These are phyloP conservation scores for Otocyon megalotis DNA, from an alignment of 2,113 vertebrate genomes.

Conservation along the genomic window DNA sequence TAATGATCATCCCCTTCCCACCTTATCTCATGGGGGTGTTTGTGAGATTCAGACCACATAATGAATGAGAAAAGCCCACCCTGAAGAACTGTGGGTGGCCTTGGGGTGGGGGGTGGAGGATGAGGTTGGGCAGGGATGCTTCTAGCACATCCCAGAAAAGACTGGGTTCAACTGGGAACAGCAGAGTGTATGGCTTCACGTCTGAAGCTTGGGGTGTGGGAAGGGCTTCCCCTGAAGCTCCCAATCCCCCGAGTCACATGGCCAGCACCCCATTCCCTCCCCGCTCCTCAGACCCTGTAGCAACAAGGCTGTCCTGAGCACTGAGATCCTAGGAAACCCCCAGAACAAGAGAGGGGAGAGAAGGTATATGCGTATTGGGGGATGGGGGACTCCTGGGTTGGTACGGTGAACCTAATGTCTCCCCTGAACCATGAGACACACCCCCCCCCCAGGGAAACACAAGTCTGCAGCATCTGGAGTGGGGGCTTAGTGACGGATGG, in stretches of 20 bases:
- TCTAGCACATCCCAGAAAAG: neutral
- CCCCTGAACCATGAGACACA: neutral
- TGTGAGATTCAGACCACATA: neutral
- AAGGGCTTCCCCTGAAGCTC: neutral
- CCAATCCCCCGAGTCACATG: neutral
- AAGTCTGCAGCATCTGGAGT: slow-evolving; percentile 1
- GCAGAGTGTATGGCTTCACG: neutral
- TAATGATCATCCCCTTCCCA: neutral
- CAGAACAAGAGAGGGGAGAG: neutral
- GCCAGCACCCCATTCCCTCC: neutral
- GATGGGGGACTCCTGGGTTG: neutral
- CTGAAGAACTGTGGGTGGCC: neutral
- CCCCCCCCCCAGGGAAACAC: neutral
- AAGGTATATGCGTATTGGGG: neutral
- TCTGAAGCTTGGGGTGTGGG: neutral
- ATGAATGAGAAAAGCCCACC: neutral
- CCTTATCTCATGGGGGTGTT: neutral
- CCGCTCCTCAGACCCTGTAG: neutral
- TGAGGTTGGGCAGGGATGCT: neutral
- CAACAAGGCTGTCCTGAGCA: neutral
- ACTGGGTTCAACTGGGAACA: neutral
- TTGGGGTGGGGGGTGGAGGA: neutral
- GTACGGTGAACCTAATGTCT: neutral
- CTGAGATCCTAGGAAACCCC: neutral
- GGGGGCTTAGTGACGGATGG: neutral